These are phyloP conservation scores for Riparia riparia DNA, from an alignment of 2,113 vertebrate genomes.

Conservation along the genomic window DNA sequence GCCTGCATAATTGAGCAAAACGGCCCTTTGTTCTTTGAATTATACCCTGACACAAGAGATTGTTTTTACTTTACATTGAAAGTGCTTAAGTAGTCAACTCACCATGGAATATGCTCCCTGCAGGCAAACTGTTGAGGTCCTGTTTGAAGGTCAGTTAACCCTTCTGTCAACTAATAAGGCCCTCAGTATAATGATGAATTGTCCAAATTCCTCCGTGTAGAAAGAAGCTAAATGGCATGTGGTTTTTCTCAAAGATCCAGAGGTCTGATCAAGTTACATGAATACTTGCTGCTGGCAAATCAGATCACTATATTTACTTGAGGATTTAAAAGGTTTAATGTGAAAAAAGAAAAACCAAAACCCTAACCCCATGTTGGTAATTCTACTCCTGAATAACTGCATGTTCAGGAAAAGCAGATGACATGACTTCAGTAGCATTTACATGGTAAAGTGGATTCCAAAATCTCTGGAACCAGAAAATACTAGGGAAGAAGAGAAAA, in stretches of 20 bases:
- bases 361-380: neutral
- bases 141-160: constrained; percentile 71
- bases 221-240: constrained; percentile 10
- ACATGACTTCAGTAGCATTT: constrained; percentile 13
- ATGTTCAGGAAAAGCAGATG: neutral
- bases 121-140: constrained; percentile 45
- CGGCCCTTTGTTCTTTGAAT: constrained; percentile 63
- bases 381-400: constrained; percentile 17
- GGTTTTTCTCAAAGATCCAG: constrained; percentile 23
- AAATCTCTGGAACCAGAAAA: neutral
- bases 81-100: constrained; percentile 65
- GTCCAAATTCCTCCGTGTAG: constrained; percentile 43
- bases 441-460: neutral
- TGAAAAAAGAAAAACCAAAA: neutral
- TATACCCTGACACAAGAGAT: constrained; percentile 60
- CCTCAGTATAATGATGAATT: constrained; percentile 50
- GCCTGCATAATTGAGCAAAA: constrained; percentile 67
- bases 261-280: constrained; percentile 43
- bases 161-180: constrained; percentile 53
- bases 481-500: neutral
- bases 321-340: neutral
- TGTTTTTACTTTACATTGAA: constrained; percentile 68
- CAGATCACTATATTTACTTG: neutral
- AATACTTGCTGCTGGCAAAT: constrained; percentile 18
- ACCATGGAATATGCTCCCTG: constrained; percentile 52